Evolutionary conservation across 2,113 vertebrate genomes (phyloP).

Genomic region (Nematolebias whitei): DNA sequence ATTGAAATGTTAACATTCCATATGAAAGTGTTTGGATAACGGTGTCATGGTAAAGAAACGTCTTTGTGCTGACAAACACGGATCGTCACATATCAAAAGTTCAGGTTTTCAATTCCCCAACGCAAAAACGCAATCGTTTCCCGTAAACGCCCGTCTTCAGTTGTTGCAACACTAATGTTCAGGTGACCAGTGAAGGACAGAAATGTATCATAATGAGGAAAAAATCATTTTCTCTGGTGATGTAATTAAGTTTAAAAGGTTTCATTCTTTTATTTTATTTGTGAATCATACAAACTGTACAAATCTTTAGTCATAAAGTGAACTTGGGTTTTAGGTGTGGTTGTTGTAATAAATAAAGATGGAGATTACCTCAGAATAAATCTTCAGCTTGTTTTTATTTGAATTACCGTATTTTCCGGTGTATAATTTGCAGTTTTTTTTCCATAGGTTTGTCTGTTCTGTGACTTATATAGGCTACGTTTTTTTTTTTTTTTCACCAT

Average conservation of each 20-base stretch:
- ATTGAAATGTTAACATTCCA: constrained; percentile 41
- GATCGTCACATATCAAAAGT: constrained; percentile 18
- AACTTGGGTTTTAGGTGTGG: constrained; percentile 76
- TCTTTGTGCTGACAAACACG: not conserved
- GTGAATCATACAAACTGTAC: constrained; percentile 77
- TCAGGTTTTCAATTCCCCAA: not conserved
- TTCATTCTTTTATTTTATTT: constrained; percentile 64
- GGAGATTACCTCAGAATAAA: constrained; percentile 44
- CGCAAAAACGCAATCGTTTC: constrained; percentile 12
- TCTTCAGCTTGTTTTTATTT: constrained; percentile 17
- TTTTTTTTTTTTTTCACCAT: no score
- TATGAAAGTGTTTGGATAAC: constrained; percentile 5
- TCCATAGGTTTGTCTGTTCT: no score
- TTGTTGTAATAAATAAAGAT: constrained; percentile 80
- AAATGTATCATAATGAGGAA: constrained; percentile 55
- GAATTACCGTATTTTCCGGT: no score
- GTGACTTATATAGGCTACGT: no score
- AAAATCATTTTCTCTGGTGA: constrained; percentile 61
- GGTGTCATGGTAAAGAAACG: not conserved
- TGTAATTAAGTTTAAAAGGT: constrained; percentile 57
- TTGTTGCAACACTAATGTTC: constrained; percentile 67
- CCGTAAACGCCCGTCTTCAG: constrained; percentile 49
- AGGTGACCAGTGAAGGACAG: constrained; percentile 44
- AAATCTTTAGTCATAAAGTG: constrained; percentile 69
- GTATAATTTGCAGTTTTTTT: no score